Percentiles rank a stretch among this genome's conserved stretches.
These are phyloP conservation scores for Thaumatotibia leucotreta DNA, from an alignment of 1,140 invertebrate species.

Conservation along the genomic window DNA sequence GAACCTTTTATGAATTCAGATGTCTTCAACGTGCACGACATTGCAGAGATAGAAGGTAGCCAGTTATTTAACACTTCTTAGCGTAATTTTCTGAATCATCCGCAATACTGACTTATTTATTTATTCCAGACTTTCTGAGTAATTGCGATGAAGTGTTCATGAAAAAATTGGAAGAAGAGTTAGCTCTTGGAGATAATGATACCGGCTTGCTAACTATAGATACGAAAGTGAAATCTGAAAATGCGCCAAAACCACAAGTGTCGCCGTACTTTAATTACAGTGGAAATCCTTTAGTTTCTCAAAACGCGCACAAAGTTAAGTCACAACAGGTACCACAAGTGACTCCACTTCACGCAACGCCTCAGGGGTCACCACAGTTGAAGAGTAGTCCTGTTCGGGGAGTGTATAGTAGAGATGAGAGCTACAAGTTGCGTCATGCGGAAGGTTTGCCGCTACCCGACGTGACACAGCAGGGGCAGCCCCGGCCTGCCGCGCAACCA, in stretches of 20 bases:
- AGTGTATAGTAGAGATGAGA: slow-evolving; percentile 45
- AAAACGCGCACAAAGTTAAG: slow-evolving; percentile 40
- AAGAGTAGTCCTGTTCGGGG: slow-evolving; percentile 49
- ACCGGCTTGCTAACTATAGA: slow-evolving; percentile 46
- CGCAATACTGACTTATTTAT: slow-evolving; percentile 10
- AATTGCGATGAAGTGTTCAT: slow-evolving; percentile 69
- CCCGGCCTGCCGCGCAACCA: slow-evolving; percentile 32
- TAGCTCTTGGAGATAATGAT: slow-evolving; percentile 49
- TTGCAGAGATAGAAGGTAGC: slow-evolving; percentile 66
- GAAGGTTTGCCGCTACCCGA: slow-evolving; percentile 38
- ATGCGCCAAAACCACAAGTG: slow-evolving; percentile 36
- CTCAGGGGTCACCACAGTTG: slow-evolving; percentile 28
- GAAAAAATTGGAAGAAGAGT: slow-evolving; percentile 63
- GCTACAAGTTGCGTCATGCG: slow-evolving; percentile 41
- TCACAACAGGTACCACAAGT: neutral
- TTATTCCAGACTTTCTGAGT: slow-evolving; percentile 61
- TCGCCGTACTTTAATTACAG: slow-evolving; percentile 43
- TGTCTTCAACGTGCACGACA: slow-evolving; percentile 61
- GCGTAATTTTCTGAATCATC: slow-evolving; percentile 8
- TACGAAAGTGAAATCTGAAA: slow-evolving; percentile 39
- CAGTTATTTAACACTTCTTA: neutral
- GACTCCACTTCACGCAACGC: slow-evolving; percentile 20
- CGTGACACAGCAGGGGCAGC: slow-evolving; percentile 42
- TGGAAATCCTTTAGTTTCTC: slow-evolving; percentile 63
- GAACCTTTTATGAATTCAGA: slow-evolving; percentile 60